Evolutionary conservation across 2,113 vertebrate genomes (phyloP).

Genomic region (Corythaixoides concolor): DNA sequence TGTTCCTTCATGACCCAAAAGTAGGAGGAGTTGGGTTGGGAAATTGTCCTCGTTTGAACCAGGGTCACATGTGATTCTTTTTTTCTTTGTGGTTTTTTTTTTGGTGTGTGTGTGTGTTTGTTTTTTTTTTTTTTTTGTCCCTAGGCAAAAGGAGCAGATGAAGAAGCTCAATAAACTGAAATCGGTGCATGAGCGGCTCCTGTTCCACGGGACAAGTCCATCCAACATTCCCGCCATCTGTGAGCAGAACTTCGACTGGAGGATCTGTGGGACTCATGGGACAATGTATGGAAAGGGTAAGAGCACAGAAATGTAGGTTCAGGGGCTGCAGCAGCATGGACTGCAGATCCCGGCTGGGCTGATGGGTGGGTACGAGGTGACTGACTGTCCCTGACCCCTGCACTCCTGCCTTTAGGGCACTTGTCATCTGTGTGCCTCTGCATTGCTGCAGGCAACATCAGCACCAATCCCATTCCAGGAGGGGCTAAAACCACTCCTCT

Average conservation of each 20-base stretch:
- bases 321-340: not conserved
- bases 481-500: not conserved
- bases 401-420: not conserved
- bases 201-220: slow-evolving; percentile 87
- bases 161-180: slow-evolving; percentile 64
- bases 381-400: not conserved
- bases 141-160: slow-evolving; percentile 92
- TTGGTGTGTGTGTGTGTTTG: no score
- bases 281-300: slow-evolving; percentile 89
- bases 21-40: not conserved
- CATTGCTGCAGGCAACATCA: not conserved
- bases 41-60: slow-evolving; percentile 14
- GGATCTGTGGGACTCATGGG: slow-evolving; percentile 86
- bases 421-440: not conserved
- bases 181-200: slow-evolving; percentile 73
- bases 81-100: not conserved
- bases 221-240: slow-evolving; percentile 78
- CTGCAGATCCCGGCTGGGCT: not conserved
- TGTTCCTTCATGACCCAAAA: not conserved
- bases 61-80: not conserved
- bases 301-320: not conserved
- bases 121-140: not conserved
- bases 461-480: not conserved
- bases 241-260: slow-evolving; percentile 91
- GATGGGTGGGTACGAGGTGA: not conserved